phyloP scores from a whole-genome alignment of 2,797 vertebrate genomes.

The Channa striata region DNA sequence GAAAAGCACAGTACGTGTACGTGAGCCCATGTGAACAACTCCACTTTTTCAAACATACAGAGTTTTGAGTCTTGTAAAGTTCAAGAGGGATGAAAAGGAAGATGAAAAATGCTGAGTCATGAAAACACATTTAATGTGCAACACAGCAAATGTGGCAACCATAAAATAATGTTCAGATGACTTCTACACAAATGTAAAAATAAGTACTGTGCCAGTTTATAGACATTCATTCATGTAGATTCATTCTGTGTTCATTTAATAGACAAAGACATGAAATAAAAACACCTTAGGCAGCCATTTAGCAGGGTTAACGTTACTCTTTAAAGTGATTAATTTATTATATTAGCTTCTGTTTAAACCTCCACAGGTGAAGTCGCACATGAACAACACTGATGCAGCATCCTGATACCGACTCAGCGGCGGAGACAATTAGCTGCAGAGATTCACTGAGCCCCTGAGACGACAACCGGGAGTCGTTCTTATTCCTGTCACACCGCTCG shows the following conservation, averaged over 20 bases:
- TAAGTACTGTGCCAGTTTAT: too few relatives aligned
- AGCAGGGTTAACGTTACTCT: neutral
- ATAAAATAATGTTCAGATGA: conserved; percentile 39
- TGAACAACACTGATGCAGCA: conserved; percentile 50
- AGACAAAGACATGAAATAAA: conserved; percentile 1
- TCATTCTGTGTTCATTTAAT: neutral
- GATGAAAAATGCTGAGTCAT: conserved; percentile 54
- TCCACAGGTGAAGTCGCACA: conserved; percentile 21
- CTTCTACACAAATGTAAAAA: too few relatives aligned
- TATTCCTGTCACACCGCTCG: conserved; percentile 71
- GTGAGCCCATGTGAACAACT: conserved; percentile 24
- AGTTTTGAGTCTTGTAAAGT: conserved; percentile 29
- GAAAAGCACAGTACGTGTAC: too few relatives aligned
- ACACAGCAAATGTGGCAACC: conserved; percentile 39
- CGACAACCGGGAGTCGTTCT: conserved; percentile 62
- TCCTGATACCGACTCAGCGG: conserved; percentile 47
- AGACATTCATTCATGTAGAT: neutral
- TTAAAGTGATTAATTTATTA: conserved; percentile 14
- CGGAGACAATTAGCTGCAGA: conserved; percentile 71
- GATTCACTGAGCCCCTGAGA: conserved; percentile 60
- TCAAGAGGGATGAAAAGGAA: conserved; percentile 33
- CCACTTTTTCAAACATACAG: conserved; percentile 37
- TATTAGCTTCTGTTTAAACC: conserved; percentile 27
- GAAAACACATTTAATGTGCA: conserved; percentile 52
- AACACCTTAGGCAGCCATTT: neutral